Evolutionary conservation across 2,113 vertebrate genomes (phyloP), one percentile per base, ranked within the genome.

Genomic region (Pelvicachromis taeniatus): DNA sequence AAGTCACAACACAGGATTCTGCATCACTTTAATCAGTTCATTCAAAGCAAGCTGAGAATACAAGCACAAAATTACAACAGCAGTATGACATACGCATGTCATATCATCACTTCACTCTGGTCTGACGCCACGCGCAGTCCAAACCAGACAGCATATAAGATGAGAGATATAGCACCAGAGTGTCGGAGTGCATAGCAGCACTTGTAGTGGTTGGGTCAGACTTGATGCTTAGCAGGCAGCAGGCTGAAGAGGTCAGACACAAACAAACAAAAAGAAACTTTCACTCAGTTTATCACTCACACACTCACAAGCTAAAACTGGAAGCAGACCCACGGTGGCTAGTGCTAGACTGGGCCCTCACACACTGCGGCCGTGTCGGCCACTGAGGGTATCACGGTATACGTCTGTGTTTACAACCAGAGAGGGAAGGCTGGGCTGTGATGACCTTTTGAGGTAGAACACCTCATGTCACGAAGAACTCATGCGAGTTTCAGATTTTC

Each of bases 21-120:
- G 19, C 87, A 89, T 91, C 83, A 82, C 86, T 97, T 98, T 99
- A 97, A 96, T 97, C 91, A 93, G 95, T 96, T 96, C 94, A 95
- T 96, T 95, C 93, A 94, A 95, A 97, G 97, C 97, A 97, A 97
- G 97, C 97, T 96, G 95, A 97, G 94, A 96, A 96, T 96, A 97
- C 96, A 97, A 97, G 96, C 96, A 98, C 96, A 88, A 96, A 95
- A 97, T 97, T 96, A 97, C 96, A 96, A 94, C 96, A 96, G 96
- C 95, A 94, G 95, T 96, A 87, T 95, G 95, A 97, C 96, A 88
- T 70, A 73, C 14, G 14, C 42, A 73, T 35, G 86, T 91, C 91
- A 83, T 78, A 86, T 83, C 88, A 40, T 90, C 85, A 85, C 84
- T 86, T 87, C 90, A 77, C 85, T 91, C 83, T 86, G 84, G 84